These are phyloP conservation scores for Teleogryllus oceanicus DNA, from an alignment of 2,888 invertebrate species.

Conservation along the genomic window DNA sequence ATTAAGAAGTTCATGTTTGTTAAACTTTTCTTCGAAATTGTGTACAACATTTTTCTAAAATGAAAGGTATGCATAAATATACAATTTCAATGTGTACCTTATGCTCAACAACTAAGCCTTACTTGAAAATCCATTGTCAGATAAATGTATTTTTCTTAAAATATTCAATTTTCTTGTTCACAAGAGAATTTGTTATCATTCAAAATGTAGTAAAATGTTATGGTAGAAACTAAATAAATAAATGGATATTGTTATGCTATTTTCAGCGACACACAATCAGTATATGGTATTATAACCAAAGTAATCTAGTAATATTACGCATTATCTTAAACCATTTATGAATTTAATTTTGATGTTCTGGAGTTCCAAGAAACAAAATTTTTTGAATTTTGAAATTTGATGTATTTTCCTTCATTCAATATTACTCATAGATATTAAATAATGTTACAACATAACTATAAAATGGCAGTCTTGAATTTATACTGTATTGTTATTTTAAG, in stretches of 20 bases:
- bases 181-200: background rate
- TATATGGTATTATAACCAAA: background rate
- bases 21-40: background rate
- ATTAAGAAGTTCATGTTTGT: background rate
- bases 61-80: background rate
- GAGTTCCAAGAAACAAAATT: too few species aligned
- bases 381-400: too few species aligned
- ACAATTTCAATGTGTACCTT: background rate
- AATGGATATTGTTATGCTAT: background rate
- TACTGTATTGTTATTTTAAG: too few species aligned
- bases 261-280: slow-evolving; percentile 2
- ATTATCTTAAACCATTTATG: too few species aligned
- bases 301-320: too few species aligned
- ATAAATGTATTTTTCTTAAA: background rate
- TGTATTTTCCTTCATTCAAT: too few species aligned
- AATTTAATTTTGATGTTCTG: too few species aligned
- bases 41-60: background rate
- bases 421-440: too few species aligned
- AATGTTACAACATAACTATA: too few species aligned
- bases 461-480: too few species aligned
- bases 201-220: background rate
- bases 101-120: background rate
- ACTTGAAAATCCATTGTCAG: background rate
- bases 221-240: background rate
- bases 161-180: background rate